Percentiles rank a stretch among this genome's conserved stretches.
phyloP scores from a whole-genome alignment of 2,113 vertebrate genomes.

The Vicugna pacos region DNA sequence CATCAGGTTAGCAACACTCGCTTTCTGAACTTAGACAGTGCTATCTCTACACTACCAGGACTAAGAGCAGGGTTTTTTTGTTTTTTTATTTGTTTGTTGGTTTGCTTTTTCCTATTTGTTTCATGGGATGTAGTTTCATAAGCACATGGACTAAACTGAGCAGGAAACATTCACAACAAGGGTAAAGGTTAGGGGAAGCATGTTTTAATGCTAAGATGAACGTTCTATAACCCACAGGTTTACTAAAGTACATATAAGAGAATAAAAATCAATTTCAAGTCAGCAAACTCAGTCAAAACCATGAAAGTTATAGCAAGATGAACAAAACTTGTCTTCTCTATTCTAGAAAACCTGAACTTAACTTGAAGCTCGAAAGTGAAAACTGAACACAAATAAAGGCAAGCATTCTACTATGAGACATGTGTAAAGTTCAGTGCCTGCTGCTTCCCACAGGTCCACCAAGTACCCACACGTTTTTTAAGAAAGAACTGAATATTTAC shows the following conservation, averaged over 20 bases:
- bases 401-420: background rate
- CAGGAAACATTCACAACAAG: background rate
- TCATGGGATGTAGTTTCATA: background rate
- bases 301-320: background rate
- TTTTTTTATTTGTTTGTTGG: background rate
- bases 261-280: background rate
- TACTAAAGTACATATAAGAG: background rate
- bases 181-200: background rate
- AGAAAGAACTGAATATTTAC: background rate
- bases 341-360: slow-evolving; percentile 1
- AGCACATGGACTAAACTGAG: background rate
- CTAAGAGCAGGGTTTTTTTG: background rate
- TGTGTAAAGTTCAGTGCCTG: background rate
- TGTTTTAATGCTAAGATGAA: background rate
- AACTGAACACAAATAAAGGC: background rate
- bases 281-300: slow-evolving; percentile 9
- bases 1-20: background rate
- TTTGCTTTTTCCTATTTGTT: background rate
- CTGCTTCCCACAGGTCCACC: no score
- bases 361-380: background rate
- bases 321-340: background rate
- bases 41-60: background rate
- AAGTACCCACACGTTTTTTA: background rate
- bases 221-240: background rate
- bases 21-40: background rate